Percentiles rank a stretch among this genome's conserved stretches.
Conservation (phyloP, 1,140 invertebrate genomes). For the Nephila pilipes region DNA sequence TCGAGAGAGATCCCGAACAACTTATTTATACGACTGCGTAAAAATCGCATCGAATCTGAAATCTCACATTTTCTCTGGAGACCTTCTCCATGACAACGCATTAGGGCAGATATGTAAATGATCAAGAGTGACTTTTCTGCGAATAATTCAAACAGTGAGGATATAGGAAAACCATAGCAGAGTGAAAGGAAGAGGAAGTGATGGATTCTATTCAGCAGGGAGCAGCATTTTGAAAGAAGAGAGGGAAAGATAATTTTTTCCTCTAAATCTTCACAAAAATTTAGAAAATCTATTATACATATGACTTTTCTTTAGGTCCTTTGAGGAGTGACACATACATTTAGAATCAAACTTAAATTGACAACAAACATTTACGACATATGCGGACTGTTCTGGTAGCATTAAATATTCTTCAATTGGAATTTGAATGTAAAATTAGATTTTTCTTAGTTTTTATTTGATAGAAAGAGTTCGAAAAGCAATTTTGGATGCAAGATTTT, state of each 20-base stretch:
- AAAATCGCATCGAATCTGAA: conserved; percentile 6
- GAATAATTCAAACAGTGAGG: background rate
- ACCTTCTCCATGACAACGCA: background rate
- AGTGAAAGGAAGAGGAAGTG: conserved; percentile 20
- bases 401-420: no score
- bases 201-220: conserved; percentile 10
- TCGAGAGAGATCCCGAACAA: background rate
- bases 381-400: no score
- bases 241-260: background rate
- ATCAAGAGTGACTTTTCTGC: conserved; percentile 7
- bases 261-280: background rate
- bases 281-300: background rate
- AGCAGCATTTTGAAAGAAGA: background rate
- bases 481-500: no score
- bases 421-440: no score
- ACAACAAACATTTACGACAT: no score
- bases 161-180: background rate
- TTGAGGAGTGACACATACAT: background rate
- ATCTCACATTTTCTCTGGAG: background rate
- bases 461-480: no score
- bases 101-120: conserved; percentile 19
- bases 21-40: background rate
- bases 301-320: background rate
- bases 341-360: background rate
- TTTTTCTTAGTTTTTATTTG: no score